These are phyloP conservation scores for Strix occidentalis DNA, from an alignment of 2,797 vertebrate genomes.

Conservation along the genomic window DNA sequence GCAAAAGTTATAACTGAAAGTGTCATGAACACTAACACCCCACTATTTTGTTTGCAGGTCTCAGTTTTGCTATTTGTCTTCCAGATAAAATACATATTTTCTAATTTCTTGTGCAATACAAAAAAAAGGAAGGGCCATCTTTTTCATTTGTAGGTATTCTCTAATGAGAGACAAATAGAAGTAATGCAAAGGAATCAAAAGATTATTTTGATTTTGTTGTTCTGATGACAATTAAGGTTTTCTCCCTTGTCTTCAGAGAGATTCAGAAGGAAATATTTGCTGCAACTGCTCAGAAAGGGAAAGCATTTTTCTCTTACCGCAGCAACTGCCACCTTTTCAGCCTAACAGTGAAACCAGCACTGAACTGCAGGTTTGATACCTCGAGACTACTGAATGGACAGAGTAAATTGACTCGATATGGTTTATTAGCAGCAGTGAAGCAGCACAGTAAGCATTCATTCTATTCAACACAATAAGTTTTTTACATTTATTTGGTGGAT, in stretches of 20 bases:
- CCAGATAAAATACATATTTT: neutral
- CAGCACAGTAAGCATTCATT: neutral
- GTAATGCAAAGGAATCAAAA: neutral
- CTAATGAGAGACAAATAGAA: neutral
- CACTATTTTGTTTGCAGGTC: neutral
- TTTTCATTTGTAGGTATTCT: neutral
- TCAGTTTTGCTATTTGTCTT: neutral
- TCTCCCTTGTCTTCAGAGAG: neutral
- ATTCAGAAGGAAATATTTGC: neutral
- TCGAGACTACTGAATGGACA: neutral
- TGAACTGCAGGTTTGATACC: neutral
- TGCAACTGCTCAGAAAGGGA: neutral
- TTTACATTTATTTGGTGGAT: neutral
- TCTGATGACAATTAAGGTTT: neutral
- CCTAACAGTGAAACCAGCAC: neutral
- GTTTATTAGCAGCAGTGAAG: constrained; percentile 34
- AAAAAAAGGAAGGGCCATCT: neutral
- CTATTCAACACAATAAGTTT: neutral
- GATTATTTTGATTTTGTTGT: neutral
- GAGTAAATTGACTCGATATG: neutral
- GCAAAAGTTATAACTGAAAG: neutral
- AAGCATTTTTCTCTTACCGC: neutral
- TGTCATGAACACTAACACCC: neutral
- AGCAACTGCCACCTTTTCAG: neutral
- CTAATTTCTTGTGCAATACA: neutral